Percentiles rank a stretch among this genome's conserved stretches.
Evolutionary conservation across 2,888 invertebrate species (phyloP).

Genomic region (Andrena haemorrhoa): DNA sequence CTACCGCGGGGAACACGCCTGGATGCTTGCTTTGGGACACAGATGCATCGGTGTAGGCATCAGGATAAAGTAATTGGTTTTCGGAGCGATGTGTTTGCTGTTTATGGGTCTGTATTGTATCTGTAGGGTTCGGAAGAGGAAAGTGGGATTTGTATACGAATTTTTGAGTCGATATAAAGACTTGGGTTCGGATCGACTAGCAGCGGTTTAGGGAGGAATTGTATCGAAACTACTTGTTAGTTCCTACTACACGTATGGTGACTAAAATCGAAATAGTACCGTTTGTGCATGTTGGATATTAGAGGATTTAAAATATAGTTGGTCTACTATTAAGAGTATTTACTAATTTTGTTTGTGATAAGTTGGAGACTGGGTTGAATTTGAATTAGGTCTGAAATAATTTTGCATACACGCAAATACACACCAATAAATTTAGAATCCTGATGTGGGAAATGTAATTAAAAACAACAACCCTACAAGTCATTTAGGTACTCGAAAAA

Average conservation of each 20-base stretch:
- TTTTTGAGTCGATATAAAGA: not conserved
- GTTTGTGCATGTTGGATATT: too few relatives aligned
- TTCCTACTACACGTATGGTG: too few relatives aligned
- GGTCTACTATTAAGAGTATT: too few relatives aligned
- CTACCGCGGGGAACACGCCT: slow-evolving; percentile 1
- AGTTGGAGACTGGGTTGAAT: too few relatives aligned
- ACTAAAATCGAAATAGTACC: too few relatives aligned
- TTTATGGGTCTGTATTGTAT: not conserved
- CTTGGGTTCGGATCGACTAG: not conserved
- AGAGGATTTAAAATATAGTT: too few relatives aligned
- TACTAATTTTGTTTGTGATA: too few relatives aligned
- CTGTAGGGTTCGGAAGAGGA: not conserved
- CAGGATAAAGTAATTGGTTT: slow-evolving; percentile 3
- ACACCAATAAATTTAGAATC: not conserved
- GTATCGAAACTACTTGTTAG: not conserved
- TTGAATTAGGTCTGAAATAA: too few relatives aligned
- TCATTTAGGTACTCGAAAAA: too few relatives aligned
- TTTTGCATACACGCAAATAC: not conserved
- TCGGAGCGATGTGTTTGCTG: not conserved
- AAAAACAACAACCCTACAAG: not conserved
- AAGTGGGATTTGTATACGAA: not conserved
- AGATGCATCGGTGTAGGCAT: not conserved
- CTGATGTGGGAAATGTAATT: not conserved
- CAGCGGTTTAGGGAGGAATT: not conserved
- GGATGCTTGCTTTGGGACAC: not conserved